Evolutionary conservation across 2,113 vertebrate genomes (phyloP).

Genomic region (Bostrychus sinensis): DNA sequence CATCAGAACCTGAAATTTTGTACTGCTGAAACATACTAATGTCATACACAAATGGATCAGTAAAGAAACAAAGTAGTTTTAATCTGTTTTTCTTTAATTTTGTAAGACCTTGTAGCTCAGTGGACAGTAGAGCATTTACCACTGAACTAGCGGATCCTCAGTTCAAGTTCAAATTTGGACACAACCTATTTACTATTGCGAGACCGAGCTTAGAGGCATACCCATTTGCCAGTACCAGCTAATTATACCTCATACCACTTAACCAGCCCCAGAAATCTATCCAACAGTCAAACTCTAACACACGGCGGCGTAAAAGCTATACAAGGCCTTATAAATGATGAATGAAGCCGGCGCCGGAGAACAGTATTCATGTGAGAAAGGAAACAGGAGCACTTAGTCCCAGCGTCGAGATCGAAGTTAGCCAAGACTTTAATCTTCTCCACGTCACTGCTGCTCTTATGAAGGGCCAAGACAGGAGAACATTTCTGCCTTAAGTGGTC

Average conservation of each 20-base stretch:
- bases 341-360: conserved; percentile 33
- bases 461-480: conserved; percentile 33
- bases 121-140: no score
- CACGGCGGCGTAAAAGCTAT: conserved; percentile 29
- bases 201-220: no score
- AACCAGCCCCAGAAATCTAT: background rate
- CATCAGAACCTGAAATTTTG: no score
- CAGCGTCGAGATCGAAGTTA: conserved; percentile 28
- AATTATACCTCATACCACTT: conserved; percentile 19
- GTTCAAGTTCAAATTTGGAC: no score
- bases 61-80: no score
- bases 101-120: no score
- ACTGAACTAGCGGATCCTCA: no score
- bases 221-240: conserved; percentile 1
- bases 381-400: conserved; percentile 52
- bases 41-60: no score
- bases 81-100: no score
- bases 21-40: no score
- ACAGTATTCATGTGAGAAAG: conserved; percentile 26
- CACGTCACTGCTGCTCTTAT: conserved; percentile 28
- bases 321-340: conserved; percentile 52
- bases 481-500: conserved; percentile 66
- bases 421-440: conserved; percentile 27
- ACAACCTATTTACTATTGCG: no score
- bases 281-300: background rate